Conservation (phyloP, 2,888 invertebrate species). For the Tenthredo amoena region DNA sequence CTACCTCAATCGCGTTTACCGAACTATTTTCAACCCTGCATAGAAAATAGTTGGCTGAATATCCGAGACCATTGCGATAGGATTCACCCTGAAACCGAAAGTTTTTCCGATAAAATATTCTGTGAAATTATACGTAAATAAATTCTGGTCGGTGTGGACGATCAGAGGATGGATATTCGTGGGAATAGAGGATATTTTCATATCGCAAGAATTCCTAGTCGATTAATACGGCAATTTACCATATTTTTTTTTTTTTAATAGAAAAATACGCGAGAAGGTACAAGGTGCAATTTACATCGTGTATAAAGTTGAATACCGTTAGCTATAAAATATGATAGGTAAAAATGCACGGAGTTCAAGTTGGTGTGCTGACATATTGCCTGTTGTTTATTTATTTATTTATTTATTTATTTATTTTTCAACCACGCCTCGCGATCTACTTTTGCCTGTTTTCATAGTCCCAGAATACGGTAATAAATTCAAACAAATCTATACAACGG, state of each 20-base stretch:
- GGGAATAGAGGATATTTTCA: not conserved
- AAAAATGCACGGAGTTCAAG: not conserved
- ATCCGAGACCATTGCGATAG: not conserved
- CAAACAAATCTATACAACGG: not conserved
- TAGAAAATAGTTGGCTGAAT: not conserved
- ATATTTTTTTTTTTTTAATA: not conserved
- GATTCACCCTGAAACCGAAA: not conserved
- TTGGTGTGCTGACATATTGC: not conserved
- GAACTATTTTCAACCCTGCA: not conserved
- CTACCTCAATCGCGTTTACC: not conserved
- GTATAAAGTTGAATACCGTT: not conserved
- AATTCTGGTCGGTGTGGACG: not conserved
- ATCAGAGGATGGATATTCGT: not conserved
- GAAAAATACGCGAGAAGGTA: not conserved
- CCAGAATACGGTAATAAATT: not conserved
- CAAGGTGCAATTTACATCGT: not conserved
- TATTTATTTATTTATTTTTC: not conserved
- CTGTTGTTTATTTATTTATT: not conserved
- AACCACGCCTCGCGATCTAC: not conserved
- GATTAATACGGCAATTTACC: not conserved
- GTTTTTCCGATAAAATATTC: no score
- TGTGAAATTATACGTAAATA: no score
- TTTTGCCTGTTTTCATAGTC: not conserved
- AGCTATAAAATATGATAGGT: not conserved
- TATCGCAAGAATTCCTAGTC: not conserved